Evolutionary conservation across 2,113 vertebrate species (phyloP), one percentile per base, ranked within the genome.

Genomic region (Microcebus lehilahytsara): DNA sequence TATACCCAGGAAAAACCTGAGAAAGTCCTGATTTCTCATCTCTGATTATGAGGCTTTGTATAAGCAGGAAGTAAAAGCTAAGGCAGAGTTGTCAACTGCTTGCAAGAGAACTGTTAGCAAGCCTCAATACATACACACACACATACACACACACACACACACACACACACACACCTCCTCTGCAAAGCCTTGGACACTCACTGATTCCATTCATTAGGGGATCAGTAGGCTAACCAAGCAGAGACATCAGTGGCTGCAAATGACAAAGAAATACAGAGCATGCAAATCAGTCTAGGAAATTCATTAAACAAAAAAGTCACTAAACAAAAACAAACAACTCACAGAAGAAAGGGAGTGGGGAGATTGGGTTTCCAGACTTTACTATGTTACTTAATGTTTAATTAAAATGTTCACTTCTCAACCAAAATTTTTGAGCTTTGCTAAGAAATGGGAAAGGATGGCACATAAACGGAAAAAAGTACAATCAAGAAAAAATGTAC

Each of bases 391-490:
- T 77, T 83, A 64, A 64, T 5, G 25, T 64, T 64, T 64, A 62
- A 62, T 62, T 27, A 27, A 64, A 83, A 51, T 83, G 83, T 20
- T 92, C n/a, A 5, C 3, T 92, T 93, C 87, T 60, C 11, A 87
- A 46, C 23, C 88, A 66, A 67, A 80, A 64, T 23, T 30, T 83
- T 49, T 56, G 62, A 94, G 53, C 25, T 51, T 3, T 75, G 5
- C 58, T 74, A 95, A 93, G 37, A 66, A 71, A 92, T 32, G 84
- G 67, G 80, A 51, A 94, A 89, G 7, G 69, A 75, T n/a, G 20
- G 23, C 17, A 74, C 42, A 79, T 32, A 83, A 74, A 49, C 4
- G 17, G 23, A 13, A 42, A 66, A 92, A 53, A 32, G 12, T 67
- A 16, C 16, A 49, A 78, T 34, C 9, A 85, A 30, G 80, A 49